Base-by-base conservation (phyloP, 1,140 invertebrate genomes). In the Homarus americanus region DNA sequence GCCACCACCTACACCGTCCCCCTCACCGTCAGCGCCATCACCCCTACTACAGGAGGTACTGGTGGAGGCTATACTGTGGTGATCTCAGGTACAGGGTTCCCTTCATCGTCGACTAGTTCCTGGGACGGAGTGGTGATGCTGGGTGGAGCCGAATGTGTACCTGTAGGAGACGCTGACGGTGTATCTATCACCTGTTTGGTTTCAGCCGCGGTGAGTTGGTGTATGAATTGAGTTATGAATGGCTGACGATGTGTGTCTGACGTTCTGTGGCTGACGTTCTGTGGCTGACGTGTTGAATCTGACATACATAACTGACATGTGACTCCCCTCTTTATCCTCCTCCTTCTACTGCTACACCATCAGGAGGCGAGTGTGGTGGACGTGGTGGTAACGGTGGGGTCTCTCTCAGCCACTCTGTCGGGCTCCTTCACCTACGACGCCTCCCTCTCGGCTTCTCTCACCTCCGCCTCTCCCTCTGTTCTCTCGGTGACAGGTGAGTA, bases 361-460 rank as follows among this genome's bases (percentile, higher is more conserved):
- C 63, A 40, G 66, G 24, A n/a, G 34, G 69, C 66, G 10, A 66
- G 82, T 12, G 49, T 58, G 0, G 91, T 78, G 53, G 91, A 91
- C 32, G 83, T 91, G 15, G 15, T 63, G 36, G 91, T 91, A 12
- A 80, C 28, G 36, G 58, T 91, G 15, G 75, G 82, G 9, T 87
- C 66, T n/a, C 75, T 10, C 2, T 49, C 79, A 28, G 72, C 40
- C 80, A 38, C 69, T 36, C 38, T 92, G 10, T 32, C 41, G 3
- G 41, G 75, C 20, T 90, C 90, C 80, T 93, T 93, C 82, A 92
- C 72, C 69, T 92, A 90, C 44, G 91, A 91, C 34, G 12, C 83
- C 5, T 91, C 96, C 94, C 94, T 97, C 97, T 85, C 82, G 28
- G 93, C 97, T 9, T 38, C 78, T n/a, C 1, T 90, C 28, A 69